Base-by-base conservation (phyloP, 2,888 invertebrate genomes). In the Podabrus alpinus region DNA sequence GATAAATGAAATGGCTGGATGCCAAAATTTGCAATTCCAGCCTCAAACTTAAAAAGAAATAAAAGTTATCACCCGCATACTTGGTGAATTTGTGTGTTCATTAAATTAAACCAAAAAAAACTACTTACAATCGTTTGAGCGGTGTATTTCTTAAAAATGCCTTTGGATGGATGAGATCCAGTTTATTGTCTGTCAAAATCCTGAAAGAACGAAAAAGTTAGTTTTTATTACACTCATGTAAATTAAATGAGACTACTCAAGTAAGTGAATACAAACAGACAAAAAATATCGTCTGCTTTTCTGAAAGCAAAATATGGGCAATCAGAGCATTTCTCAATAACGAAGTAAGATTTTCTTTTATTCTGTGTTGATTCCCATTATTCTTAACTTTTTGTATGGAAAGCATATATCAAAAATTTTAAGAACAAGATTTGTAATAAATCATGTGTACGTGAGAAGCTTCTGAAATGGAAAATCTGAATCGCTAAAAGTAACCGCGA, bases 111-210 rank as follows among this genome's bases (percentile, higher is more conserved):
- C 3, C 19, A 10, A 45, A 29, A 15, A 29, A 45, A 74, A 66
- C 80, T 86, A 89, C 91, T 91, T 88, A 91, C 90, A 94, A 88
- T 86, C 92, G 90, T 86, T 90, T 90, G 81, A 94, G 88, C 74
- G 88, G 88, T 79, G 88, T 87, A 84, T 89, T 88, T 76, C 90
- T 90, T 77, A 88, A 84, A 86, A 94, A 93, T 83, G 93, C 91
- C 84, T 90, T 90, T 79, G 90, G 89, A 85, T 92, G 91, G 84
- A 94, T 90, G 82, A 89, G 88, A 85, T 91, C 91, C 87, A 95
- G 89, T 83, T 91, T 92, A 89, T 95, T 95, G 88, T 92, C 91
- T 15, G 94, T 92, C 85, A 95, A 89, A 85, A 93, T 92, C 86
- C 94, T 94, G 90, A 71, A 88, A 89, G 74, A 71, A 64, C 13